Conservation (phyloP, 2,797 vertebrate species). For the Enteromius unitaeniatus region DNA sequence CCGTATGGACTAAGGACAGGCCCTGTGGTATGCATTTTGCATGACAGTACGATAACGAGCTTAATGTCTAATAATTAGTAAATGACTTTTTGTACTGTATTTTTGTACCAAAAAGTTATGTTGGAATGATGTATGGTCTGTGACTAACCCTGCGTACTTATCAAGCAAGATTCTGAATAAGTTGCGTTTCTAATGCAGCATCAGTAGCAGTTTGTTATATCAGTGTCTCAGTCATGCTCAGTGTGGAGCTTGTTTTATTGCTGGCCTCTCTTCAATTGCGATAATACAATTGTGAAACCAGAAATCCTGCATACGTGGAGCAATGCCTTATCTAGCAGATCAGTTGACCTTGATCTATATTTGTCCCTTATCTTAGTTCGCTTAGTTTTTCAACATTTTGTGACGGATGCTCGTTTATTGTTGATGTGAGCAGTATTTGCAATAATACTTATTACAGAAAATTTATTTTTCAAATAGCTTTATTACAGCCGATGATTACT, state of each 20-base stretch:
- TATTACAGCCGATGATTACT: neutral
- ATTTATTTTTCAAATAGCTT: neutral
- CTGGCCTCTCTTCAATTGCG: neutral
- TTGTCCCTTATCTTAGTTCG: neutral
- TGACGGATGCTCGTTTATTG: neutral
- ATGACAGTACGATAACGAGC: neutral
- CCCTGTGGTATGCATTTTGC: neutral
- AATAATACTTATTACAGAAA: slow-evolving; percentile 1
- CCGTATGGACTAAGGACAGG: neutral
- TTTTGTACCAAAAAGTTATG: neutral
- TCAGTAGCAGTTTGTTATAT: neutral
- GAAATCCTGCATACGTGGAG: neutral
- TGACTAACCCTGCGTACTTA: neutral
- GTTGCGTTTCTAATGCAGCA: slow-evolving; percentile 4
- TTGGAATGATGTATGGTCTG: slow-evolving; percentile 15
- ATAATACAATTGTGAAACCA: neutral
- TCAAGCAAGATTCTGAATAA: neutral
- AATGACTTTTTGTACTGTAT: neutral
- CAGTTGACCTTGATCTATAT: neutral
- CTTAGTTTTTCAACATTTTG: neutral
- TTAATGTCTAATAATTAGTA: neutral
- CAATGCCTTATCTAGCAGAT: neutral
- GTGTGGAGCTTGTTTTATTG: neutral
- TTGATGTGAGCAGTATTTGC: slow-evolving; percentile 14
- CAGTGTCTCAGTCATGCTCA: neutral